Conservation (phyloP, 2,113 vertebrate species). For the Willisornis vidua region DNA sequence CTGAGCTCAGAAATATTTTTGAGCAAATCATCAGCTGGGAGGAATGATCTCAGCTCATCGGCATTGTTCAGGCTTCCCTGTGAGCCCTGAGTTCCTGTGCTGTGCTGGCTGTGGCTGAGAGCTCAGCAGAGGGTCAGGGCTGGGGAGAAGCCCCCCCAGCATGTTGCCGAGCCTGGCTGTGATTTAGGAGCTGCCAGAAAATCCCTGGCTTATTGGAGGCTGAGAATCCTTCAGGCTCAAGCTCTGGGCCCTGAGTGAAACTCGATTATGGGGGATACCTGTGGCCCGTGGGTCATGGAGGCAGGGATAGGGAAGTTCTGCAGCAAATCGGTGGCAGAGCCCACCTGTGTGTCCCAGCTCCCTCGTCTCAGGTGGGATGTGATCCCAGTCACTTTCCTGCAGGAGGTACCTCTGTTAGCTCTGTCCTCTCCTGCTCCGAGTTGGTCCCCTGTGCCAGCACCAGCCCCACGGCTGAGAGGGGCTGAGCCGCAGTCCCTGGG, state of each 20-base stretch:
- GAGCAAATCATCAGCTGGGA: neutral
- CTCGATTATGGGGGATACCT: neutral
- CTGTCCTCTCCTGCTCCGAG: neutral
- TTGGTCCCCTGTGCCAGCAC: neutral
- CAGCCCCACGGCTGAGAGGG: neutral
- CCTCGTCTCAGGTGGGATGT: accelerated
- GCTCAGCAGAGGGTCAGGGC: accelerated
- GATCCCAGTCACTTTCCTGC: neutral
- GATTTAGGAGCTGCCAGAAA: neutral
- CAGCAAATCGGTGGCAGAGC: neutral
- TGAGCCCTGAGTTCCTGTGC: neutral
- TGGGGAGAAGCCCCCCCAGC: neutral
- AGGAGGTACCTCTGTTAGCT: neutral
- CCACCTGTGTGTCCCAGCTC: neutral
- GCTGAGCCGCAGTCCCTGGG: accelerated
- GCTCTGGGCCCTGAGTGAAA: neutral
- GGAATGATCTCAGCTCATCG: neutral
- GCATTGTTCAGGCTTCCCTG: neutral
- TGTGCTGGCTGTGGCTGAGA: neutral
- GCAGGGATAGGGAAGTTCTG: neutral
- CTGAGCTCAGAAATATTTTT: conserved; percentile 22
- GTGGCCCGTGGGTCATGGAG: neutral
- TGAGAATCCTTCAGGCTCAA: neutral
- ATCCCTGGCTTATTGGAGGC: neutral
- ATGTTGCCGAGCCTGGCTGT: neutral